Conservation (phyloP, 1,140 invertebrate species). For the Phocides pigmalion region DNA sequence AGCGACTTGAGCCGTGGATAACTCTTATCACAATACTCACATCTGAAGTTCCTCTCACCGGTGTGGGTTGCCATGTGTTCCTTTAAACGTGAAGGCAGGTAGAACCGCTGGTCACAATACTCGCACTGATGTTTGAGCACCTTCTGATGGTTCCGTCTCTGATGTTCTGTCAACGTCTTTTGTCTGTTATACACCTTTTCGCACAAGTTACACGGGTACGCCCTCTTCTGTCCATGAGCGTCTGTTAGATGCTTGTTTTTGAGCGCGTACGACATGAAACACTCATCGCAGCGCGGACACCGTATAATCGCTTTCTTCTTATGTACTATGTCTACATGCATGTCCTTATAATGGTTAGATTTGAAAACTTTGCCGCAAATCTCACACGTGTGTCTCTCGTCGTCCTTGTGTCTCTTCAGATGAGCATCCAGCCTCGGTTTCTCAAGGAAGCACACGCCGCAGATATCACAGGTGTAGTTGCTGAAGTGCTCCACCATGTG, state of each 20-base stretch:
- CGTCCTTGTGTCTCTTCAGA: slow-evolving; percentile 67
- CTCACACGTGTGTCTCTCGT: slow-evolving; percentile 71
- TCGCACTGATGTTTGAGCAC: slow-evolving; percentile 74
- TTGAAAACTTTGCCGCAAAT: slow-evolving; percentile 76
- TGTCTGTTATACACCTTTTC: slow-evolving; percentile 78
- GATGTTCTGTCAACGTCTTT: slow-evolving; percentile 75
- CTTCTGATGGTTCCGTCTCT: slow-evolving; percentile 71
- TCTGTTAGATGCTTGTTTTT: slow-evolving; percentile 76
- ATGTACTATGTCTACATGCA: slow-evolving; percentile 77
- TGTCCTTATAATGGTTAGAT: slow-evolving; percentile 75
- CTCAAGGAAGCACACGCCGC: slow-evolving; percentile 73
- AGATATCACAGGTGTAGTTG: slow-evolving; percentile 74
- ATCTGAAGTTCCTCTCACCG: slow-evolving; percentile 85
- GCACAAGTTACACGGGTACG: slow-evolving; percentile 75
- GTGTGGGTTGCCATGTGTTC: slow-evolving; percentile 86
- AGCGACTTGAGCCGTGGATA: slow-evolving; percentile 66
- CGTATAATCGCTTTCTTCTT: slow-evolving; percentile 76
- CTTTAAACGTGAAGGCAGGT: slow-evolving; percentile 64
- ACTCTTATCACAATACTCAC: slow-evolving; percentile 74
- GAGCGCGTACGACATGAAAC: slow-evolving; percentile 74
- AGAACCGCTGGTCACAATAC: slow-evolving; percentile 75
- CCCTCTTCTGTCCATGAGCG: slow-evolving; percentile 70
- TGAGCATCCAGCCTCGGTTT: slow-evolving; percentile 68
- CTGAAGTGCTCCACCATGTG: slow-evolving; percentile 78
- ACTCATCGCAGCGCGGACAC: slow-evolving; percentile 72